phyloP scores from a whole-genome alignment of 2,113 vertebrate genomes.

The Catharus fuscescens region DNA sequence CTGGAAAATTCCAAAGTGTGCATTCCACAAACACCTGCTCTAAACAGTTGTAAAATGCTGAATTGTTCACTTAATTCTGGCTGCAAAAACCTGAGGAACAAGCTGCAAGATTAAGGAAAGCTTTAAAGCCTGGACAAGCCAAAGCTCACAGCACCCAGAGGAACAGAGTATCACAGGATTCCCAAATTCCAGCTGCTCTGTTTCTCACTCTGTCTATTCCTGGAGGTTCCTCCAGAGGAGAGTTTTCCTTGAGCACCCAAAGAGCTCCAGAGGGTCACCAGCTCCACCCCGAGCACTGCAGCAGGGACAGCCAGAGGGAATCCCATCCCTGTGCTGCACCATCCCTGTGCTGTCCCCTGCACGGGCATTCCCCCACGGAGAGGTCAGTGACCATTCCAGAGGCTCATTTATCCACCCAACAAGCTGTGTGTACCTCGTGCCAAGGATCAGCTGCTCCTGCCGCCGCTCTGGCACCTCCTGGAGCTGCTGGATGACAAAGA shows the following conservation, averaged over 20 bases:
- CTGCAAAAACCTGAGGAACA: neutral
- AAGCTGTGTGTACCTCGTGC: neutral
- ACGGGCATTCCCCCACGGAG: rapidly evolving
- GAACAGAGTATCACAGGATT: rapidly evolving
- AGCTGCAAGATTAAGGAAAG: neutral
- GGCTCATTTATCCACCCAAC: neutral
- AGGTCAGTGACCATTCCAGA: rapidly evolving
- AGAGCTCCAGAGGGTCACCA: neutral
- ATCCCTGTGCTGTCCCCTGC: neutral
- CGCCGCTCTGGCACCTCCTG: rapidly evolving
- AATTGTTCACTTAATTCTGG: neutral
- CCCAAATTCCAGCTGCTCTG: neutral
- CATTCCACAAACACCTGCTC: neutral
- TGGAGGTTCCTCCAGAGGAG: neutral
- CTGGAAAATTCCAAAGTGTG: rapidly evolving
- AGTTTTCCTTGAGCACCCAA: neutral
- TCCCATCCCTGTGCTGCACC: neutral
- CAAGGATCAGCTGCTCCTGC: neutral
- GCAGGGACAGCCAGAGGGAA: neutral
- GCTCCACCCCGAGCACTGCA: rapidly evolving
- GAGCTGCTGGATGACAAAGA: neutral
- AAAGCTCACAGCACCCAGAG: neutral
- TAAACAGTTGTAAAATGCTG: rapidly evolving
- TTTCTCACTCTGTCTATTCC: neutral
- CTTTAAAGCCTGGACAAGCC: neutral